These are phyloP conservation scores for Phyllotreta striolata DNA, from an alignment of 2,888 invertebrate genomes.

Conservation along the genomic window DNA sequence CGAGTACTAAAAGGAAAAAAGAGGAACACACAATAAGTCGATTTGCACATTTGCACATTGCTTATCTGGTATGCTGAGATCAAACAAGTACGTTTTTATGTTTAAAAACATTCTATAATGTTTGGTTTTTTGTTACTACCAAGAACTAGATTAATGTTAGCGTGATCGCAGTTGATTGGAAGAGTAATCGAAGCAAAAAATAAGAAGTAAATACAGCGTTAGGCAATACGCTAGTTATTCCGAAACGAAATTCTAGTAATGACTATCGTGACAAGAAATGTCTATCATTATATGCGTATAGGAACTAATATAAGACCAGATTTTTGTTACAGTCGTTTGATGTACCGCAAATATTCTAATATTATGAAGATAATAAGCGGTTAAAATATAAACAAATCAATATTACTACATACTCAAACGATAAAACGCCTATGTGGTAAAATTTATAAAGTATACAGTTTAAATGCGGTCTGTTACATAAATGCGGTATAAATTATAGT, in stretches of 20 bases:
- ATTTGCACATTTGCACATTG: too few species aligned
- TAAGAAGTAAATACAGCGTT: conserved; percentile 10
- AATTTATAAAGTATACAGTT: too few species aligned
- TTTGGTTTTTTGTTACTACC: not conserved
- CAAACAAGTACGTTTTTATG: too few species aligned
- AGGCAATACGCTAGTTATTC: conserved; percentile 8
- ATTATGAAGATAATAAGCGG: conserved; percentile 2
- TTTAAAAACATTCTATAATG: too few species aligned
- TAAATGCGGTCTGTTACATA: too few species aligned
- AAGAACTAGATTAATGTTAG: conserved; percentile 5
- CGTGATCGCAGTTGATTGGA: conserved; percentile 4
- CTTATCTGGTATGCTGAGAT: too few species aligned
- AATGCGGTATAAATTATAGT: too few species aligned
- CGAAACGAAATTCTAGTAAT: conserved; percentile 3
- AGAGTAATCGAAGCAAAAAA: conserved; percentile 6
- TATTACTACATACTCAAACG: too few species aligned
- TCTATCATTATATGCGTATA: conserved; percentile 6
- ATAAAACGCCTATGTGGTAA: too few species aligned
- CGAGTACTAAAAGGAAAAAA: too few species aligned
- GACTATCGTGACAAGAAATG: conserved; percentile 9
- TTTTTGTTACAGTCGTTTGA: not conserved
- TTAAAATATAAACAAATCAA: too few species aligned
- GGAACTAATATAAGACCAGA: not conserved
- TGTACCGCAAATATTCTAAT: not conserved
- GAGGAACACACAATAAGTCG: too few species aligned